phyloP scores from a whole-genome alignment of 1,140 invertebrate genomes.

The Gryllus bimaculatus region DNA sequence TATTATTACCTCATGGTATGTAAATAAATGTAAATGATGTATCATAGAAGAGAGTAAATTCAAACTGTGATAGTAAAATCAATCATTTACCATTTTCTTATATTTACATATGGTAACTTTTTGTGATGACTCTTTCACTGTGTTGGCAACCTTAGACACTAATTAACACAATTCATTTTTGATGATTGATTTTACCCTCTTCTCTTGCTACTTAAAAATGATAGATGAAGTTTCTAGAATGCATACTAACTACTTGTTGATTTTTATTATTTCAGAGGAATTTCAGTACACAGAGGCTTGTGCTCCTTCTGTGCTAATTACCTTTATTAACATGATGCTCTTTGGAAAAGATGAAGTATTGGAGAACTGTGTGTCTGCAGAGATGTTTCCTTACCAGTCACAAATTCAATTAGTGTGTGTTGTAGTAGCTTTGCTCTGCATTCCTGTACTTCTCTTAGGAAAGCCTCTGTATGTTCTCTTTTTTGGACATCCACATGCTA shows the following conservation, averaged over 20 bases:
- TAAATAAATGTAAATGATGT: too few species aligned
- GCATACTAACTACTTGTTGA: neutral
- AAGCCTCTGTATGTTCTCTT: slow-evolving; percentile 59
- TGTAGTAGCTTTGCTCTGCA: slow-evolving; percentile 64
- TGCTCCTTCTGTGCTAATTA: slow-evolving; percentile 79
- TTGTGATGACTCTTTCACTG: too few species aligned
- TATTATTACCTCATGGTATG: too few species aligned
- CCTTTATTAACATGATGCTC: slow-evolving; percentile 90
- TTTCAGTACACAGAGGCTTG: slow-evolving; percentile 43
- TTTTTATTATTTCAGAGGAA: slow-evolving; percentile 14
- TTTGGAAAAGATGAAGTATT: slow-evolving; percentile 43
- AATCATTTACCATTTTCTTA: too few species aligned
- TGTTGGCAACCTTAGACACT: too few species aligned
- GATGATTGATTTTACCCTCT: too few species aligned
- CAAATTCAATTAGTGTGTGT: slow-evolving; percentile 63
- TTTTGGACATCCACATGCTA: neutral
- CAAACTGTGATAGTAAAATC: too few species aligned
- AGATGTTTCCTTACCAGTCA: slow-evolving; percentile 64
- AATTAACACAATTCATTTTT: too few species aligned
- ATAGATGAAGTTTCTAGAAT: too few species aligned
- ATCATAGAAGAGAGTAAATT: too few species aligned
- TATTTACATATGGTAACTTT: too few species aligned
- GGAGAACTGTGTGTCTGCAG: slow-evolving; percentile 48
- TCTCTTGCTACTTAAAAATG: too few species aligned
- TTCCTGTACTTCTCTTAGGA: slow-evolving; percentile 86